Evolutionary conservation across 2,113 vertebrate genomes (phyloP).

Genomic region (Melanocharis versteri): DNA sequence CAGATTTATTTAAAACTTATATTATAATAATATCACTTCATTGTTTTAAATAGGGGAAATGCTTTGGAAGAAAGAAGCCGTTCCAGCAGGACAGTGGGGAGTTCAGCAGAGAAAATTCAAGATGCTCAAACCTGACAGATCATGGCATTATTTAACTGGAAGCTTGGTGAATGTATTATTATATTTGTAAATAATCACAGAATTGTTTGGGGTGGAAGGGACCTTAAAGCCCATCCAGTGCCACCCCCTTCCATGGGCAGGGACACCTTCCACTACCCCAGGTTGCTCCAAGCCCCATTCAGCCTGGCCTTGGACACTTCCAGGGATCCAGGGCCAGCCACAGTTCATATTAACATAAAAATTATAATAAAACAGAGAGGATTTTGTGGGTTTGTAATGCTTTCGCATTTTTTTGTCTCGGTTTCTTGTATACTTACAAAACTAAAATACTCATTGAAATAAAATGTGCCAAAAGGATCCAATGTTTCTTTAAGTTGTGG

Average conservation of each 20-base stretch:
- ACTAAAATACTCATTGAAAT: neutral
- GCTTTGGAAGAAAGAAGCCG: neutral
- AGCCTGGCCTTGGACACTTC: neutral
- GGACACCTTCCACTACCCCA: neutral
- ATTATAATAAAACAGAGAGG: neutral
- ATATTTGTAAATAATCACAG: neutral
- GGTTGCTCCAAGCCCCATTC: neutral
- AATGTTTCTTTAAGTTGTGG: neutral
- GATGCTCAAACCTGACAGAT: neutral
- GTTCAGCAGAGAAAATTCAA: neutral
- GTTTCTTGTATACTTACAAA: neutral
- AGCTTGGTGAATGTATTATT: neutral
- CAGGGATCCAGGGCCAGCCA: accelerated
- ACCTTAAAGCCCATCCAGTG: neutral
- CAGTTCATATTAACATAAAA: neutral
- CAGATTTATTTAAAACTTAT: conserved; percentile 69
- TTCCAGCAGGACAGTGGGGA: conserved; percentile 28
- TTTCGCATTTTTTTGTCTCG: neutral
- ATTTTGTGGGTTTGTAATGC: neutral
- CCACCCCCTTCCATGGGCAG: no score
- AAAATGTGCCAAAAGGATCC: neutral
- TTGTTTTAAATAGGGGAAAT: neutral
- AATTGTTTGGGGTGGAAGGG: neutral
- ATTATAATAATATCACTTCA: neutral
- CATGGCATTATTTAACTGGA: neutral